phyloP scores from a whole-genome alignment of 2,113 vertebrate genomes.

The Gallinago media region DNA sequence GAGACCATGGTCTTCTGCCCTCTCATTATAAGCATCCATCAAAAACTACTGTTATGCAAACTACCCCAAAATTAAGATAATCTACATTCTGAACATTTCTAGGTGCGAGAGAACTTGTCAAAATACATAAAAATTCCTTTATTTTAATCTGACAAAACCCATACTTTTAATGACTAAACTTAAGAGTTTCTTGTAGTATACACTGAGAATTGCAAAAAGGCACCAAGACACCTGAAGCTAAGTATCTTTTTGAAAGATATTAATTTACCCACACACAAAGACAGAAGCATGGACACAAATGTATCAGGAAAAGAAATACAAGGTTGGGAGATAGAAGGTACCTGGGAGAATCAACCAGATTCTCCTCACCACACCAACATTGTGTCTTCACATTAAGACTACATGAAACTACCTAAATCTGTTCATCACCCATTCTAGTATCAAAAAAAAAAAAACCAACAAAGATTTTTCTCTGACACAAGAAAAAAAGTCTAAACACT shows the following conservation, averaged over 20 bases:
- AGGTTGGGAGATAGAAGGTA: not conserved
- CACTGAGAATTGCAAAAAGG: rapidly evolving
- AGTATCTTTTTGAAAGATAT: not conserved
- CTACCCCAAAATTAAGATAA: not conserved
- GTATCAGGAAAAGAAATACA: not conserved
- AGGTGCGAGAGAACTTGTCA: not conserved
- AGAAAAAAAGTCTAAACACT: too few species aligned
- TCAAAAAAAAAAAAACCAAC: not conserved
- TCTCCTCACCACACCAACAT: not conserved
- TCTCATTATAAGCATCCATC: not conserved
- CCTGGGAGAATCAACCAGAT: not conserved
- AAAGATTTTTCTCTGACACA: not conserved
- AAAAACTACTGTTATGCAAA: not conserved
- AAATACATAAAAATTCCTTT: not conserved
- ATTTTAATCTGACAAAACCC: not conserved
- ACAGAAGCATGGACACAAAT: not conserved
- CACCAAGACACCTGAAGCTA: not conserved
- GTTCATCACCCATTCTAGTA: not conserved
- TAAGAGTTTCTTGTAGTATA: not conserved
- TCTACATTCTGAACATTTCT: not conserved
- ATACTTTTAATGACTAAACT: not conserved
- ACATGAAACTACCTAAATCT: not conserved
- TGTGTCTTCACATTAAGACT: not conserved
- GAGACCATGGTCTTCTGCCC: not conserved
- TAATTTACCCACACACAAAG: not conserved